Evolutionary conservation across 2,797 vertebrate species (phyloP), one percentile per base, ranked within the genome.

Genomic region (Echiichthys vipera): DNA sequence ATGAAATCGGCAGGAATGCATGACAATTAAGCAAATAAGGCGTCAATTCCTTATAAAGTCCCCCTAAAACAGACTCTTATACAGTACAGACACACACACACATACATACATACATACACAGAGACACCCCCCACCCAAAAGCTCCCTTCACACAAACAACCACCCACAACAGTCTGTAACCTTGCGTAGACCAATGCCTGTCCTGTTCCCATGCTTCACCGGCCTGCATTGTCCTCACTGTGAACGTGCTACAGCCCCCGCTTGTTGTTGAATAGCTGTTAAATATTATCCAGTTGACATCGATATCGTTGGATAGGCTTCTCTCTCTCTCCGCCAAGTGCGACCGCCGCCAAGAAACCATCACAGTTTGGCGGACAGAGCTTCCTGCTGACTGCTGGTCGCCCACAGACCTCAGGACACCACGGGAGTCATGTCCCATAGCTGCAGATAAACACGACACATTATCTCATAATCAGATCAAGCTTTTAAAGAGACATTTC

Each of bases 351-450:
- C 17, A 7, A 13, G 13, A 53, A 36, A 65, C 46, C 29, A 14
- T 71, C 73, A 30, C 63, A 42, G 82, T 61, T 63, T 32, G 67
- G 54, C 54, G 55, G 61, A 47, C 61, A 37, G 37, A 62, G 24
- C 22, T 46, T 57, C 58, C 54, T 14, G 71, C 45, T n/a, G 65
- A 57, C 64, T 11, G 77, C 20, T 2, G 27, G n/a, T 25, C 7
- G 7, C 56, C 29, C 62, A 7, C 64, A 54, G 54, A 42, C 83
- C 90, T 99, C 96, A 99, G 70, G 98, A 99, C 66, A 99, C 97
- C 67, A 99, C 97, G 5, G 98, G 96, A 71, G 94, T 96, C 97
- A 99, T 99, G 92, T 99, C 98, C 98, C 98, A 99, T 46, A 99
- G 54, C 98, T 99, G 94, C 55, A 80, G 71, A 34, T 24, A 70